Evolutionary conservation across 2,797 vertebrate species (phyloP).

Genomic region (Pelobates cultripes): DNA sequence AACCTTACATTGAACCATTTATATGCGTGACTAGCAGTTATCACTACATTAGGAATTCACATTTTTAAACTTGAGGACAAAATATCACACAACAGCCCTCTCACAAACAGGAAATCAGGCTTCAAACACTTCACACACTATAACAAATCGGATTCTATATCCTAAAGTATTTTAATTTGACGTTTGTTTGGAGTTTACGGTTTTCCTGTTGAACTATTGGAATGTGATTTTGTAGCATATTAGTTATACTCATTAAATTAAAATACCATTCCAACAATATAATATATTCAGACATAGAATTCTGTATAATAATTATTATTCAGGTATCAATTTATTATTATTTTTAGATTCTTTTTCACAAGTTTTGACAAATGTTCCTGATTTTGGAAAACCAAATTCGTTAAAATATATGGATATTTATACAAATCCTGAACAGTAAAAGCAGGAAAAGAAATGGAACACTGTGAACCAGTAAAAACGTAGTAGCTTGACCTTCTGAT

Average conservation of each 20-base stretch:
- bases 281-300: neutral
- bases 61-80: too few species aligned
- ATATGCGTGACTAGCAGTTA: too few species aligned
- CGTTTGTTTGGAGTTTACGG: neutral
- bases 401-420: too few species aligned
- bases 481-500: too few species aligned
- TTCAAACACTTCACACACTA: neutral
- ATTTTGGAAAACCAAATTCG: neutral
- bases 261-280: neutral
- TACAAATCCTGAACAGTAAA: too few species aligned
- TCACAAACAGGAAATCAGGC: neutral
- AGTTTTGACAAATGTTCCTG: neutral
- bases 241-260: neutral
- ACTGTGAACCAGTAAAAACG: too few species aligned
- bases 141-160: neutral
- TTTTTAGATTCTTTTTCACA: neutral
- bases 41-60: too few species aligned
- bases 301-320: neutral
- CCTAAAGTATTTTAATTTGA: neutral
- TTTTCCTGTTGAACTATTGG: neutral
- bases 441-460: too few species aligned
- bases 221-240: neutral
- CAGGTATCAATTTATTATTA: too few species aligned
- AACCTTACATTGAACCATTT: too few species aligned
- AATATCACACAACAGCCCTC: neutral